phyloP scores from a whole-genome alignment of 1,140 invertebrate species.

The Polypedilum pembai region DNA sequence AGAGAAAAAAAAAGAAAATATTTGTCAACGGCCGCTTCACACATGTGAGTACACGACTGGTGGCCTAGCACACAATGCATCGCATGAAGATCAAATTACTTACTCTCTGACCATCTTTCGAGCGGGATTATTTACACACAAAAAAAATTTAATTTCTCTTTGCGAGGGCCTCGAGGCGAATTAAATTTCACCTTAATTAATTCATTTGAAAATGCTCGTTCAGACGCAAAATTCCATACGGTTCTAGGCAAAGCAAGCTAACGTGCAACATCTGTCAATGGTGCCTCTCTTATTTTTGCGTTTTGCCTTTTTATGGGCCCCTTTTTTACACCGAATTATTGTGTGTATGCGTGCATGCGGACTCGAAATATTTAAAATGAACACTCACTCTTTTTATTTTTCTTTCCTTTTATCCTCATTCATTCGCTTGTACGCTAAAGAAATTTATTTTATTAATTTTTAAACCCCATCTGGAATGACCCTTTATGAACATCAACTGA shows the following conservation, averaged over 20 bases:
- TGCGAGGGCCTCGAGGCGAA: slow-evolving; percentile 21
- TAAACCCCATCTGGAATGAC: slow-evolving; percentile 24
- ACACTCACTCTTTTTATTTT: neutral
- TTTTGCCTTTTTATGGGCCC: neutral
- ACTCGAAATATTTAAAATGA: neutral
- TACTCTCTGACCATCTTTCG: neutral
- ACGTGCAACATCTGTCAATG: slow-evolving; percentile 22
- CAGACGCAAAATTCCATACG: slow-evolving; percentile 16
- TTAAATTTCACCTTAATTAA: slow-evolving; percentile 29
- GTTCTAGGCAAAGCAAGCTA: neutral
- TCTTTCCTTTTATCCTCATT: neutral
- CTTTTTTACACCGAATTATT: slow-evolving; percentile 10
- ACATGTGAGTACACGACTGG: slow-evolving; percentile 4
- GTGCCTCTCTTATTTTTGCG: slow-evolving; percentile 8
- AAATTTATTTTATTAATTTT: slow-evolving; percentile 15
- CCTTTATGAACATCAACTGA: neutral
- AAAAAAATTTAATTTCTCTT: slow-evolving; percentile 14
- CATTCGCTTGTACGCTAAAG: neutral
- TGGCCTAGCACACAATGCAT: neutral
- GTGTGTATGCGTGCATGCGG: neutral
- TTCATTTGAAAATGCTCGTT: slow-evolving; percentile 20
- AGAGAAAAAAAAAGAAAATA: neutral
- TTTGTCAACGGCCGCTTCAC: slow-evolving; percentile 9
- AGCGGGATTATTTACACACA: slow-evolving; percentile 2
- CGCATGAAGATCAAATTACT: slow-evolving; percentile 11